Conservation (phyloP, 2,797 vertebrate genomes). For the Gadopsis bispinosus region DNA sequence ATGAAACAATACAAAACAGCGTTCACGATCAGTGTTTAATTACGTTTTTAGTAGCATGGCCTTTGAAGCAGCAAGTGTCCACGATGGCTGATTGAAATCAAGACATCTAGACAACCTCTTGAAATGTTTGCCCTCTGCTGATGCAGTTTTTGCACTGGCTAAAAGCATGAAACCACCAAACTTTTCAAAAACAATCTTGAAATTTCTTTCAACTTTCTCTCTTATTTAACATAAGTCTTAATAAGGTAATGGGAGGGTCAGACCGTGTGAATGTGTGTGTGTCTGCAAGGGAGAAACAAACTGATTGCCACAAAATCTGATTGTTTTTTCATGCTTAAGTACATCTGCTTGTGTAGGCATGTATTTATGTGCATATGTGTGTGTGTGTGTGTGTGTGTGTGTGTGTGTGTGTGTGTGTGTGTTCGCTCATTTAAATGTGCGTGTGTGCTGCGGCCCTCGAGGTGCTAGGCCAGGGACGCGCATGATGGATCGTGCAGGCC, state of each 20-base stretch:
- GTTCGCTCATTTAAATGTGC: not conserved
- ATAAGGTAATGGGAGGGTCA: not conserved
- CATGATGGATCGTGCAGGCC: slow-evolving; percentile 96
- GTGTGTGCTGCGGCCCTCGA: slow-evolving; percentile 76
- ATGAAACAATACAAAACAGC: slow-evolving; percentile 30
- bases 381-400: slow-evolving; percentile 2
- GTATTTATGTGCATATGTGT: slow-evolving; percentile 29
- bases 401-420: slow-evolving; percentile 14
- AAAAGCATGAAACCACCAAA: slow-evolving; percentile 16
- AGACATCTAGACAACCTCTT: slow-evolving; percentile 35
- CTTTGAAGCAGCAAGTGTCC: slow-evolving; percentile 50
- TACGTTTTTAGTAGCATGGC: slow-evolving; percentile 34
- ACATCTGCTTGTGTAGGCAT: slow-evolving; percentile 37
- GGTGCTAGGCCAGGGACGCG: slow-evolving; percentile 82
- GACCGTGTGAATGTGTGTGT: not conserved
- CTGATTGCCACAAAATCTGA: slow-evolving; percentile 5
- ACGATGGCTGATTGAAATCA: slow-evolving; percentile 45
- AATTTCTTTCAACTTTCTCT: slow-evolving; percentile 17
- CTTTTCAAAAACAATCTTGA: slow-evolving; percentile 20
- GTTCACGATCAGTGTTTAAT: slow-evolving; percentile 36
- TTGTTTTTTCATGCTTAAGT: slow-evolving; percentile 51
- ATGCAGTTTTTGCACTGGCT: slow-evolving; percentile 12
- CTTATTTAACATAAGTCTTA: not conserved
- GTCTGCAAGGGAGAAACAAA: not conserved
- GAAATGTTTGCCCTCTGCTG: slow-evolving; percentile 40